Evolutionary conservation across 2,113 vertebrate genomes (phyloP).

Genomic region (Oryzias curvinotus): DNA sequence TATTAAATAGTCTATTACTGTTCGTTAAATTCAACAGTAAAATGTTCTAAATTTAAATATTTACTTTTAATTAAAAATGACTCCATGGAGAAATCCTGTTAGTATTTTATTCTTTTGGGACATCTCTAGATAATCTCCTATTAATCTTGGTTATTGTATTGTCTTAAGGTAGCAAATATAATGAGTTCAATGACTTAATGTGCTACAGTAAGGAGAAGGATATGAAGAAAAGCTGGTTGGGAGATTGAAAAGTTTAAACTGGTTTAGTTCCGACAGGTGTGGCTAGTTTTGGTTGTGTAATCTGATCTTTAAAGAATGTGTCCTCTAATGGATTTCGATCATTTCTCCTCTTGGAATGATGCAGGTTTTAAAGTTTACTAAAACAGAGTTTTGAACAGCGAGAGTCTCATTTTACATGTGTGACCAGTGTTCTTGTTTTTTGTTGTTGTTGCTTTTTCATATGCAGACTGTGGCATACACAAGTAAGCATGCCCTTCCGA

Average conservation of each 20-base stretch:
- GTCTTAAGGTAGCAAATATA: no score
- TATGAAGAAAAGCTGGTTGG: background rate
- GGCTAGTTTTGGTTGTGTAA: slow-evolving; percentile 49
- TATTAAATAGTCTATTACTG: background rate
- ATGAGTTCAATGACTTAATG: no score
- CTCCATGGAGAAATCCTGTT: no score
- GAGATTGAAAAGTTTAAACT: background rate
- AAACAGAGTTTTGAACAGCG: background rate
- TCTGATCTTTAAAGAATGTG: slow-evolving; percentile 28
- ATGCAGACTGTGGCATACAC: slow-evolving; percentile 89
- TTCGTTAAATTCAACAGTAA: background rate
- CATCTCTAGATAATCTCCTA: no score
- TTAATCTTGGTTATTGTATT: no score
- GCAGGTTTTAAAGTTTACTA: background rate
- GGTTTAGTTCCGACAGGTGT: slow-evolving; percentile 29
- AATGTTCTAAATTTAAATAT: background rate
- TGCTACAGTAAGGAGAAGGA: no score
- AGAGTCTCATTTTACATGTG: background rate
- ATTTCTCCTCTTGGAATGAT: no score
- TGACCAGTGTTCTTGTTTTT: no score
- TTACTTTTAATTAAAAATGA: no score
- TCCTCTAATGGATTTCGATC: slow-evolving; percentile 1
- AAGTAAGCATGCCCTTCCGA: slow-evolving; percentile 84
- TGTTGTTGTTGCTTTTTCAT: background rate
- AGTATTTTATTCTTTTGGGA: no score